Conservation (phyloP, 1,140 invertebrate genomes). For the Saccostrea glomerata region DNA sequence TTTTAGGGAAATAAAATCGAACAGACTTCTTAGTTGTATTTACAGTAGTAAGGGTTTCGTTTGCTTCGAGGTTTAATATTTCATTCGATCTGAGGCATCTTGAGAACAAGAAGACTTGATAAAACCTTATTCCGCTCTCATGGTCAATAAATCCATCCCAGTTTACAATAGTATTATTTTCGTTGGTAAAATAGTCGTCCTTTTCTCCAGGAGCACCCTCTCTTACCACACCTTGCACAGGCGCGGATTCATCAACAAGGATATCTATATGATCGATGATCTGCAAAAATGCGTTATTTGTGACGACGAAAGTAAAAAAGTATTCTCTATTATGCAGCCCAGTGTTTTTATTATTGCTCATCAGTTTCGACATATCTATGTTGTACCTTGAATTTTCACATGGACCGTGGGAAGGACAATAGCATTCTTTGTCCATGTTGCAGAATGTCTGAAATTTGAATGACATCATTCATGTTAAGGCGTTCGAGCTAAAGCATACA, state of each 20-base stretch:
- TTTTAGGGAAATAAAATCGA: not conserved
- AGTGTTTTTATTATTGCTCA: slow-evolving; percentile 48
- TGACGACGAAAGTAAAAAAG: slow-evolving; percentile 60
- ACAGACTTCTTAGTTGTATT: not conserved
- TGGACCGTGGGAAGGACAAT: slow-evolving; percentile 61
- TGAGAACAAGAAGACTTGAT: slow-evolving; percentile 47
- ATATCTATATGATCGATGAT: slow-evolving; percentile 55
- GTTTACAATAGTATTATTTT: slow-evolving; percentile 39
- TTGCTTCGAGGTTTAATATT: not conserved
- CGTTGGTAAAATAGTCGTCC: slow-evolving; percentile 62
- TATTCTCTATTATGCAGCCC: slow-evolving; percentile 65
- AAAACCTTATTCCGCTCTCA: slow-evolving; percentile 61
- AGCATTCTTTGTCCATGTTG: slow-evolving; percentile 41
- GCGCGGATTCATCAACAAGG: slow-evolving; percentile 63
- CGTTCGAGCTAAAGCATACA: no score
- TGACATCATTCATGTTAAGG: no score
- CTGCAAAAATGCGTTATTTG: slow-evolving; percentile 54
- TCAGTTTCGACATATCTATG: slow-evolving; percentile 47
- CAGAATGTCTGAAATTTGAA: slow-evolving; percentile 18
- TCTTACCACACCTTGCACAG: slow-evolving; percentile 54
- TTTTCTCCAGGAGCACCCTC: slow-evolving; percentile 53
- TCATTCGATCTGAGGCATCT: slow-evolving; percentile 43
- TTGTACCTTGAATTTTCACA: slow-evolving; percentile 57
- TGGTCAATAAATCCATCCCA: slow-evolving; percentile 64
- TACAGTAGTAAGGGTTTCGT: not conserved